phyloP scores from a whole-genome alignment of 2,797 vertebrate species.

The Enteromius paludinosus region DNA sequence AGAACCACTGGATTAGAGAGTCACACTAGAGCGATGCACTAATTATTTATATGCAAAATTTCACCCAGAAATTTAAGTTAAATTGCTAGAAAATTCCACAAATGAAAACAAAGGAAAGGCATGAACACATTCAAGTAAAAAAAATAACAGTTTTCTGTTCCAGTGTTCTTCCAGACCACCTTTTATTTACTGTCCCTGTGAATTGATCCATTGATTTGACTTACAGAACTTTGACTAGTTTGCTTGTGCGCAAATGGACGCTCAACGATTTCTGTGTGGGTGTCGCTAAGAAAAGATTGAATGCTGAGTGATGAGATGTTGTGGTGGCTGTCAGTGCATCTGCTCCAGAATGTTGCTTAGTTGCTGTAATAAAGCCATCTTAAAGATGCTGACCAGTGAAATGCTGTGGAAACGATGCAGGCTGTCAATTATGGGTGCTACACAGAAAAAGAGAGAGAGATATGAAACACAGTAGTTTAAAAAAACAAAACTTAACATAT shows the following conservation, averaged over 20 bases:
- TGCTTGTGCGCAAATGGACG: background rate
- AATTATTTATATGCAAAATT: background rate
- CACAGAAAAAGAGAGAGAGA: background rate
- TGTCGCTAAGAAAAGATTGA: slow-evolving; percentile 17
- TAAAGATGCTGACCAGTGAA: slow-evolving; percentile 20
- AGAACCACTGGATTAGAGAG: background rate
- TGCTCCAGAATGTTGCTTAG: background rate
- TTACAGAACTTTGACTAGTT: background rate
- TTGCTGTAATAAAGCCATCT: background rate
- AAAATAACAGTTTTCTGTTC: background rate
- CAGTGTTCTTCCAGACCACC: background rate
- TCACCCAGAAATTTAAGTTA: background rate
- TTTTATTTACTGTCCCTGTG: background rate
- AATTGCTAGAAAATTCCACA: background rate
- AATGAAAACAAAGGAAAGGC: background rate
- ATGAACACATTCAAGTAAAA: background rate
- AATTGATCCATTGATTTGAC: background rate
- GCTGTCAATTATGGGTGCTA: background rate
- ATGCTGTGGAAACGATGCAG: background rate
- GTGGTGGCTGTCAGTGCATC: slow-evolving; percentile 10
- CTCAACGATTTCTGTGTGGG: background rate
- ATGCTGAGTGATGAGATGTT: slow-evolving; percentile 3
- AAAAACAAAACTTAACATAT: background rate
- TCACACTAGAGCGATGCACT: background rate
- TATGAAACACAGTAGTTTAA: background rate